Conservation (phyloP, 2,888 invertebrate species). For the Trissolcus brochymenae region DNA sequence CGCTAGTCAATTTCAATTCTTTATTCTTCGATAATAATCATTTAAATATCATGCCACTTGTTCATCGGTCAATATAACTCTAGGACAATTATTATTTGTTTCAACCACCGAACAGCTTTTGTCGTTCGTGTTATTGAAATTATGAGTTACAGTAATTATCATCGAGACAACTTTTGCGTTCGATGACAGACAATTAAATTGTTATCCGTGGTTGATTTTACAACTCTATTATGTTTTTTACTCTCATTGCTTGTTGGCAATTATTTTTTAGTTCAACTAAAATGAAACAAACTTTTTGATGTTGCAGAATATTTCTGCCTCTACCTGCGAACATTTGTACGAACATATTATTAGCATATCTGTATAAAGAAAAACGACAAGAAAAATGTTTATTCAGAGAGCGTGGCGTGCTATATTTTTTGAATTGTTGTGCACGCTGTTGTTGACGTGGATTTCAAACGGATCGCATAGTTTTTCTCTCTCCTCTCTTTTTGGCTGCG, state of each 20-base stretch:
- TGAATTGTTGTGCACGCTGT: constrained; percentile 33
- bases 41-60: constrained; percentile 19
- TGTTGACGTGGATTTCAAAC: constrained; percentile 13
- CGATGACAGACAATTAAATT: constrained; percentile 5
- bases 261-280: constrained; percentile 19
- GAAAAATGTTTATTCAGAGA: constrained; percentile 23
- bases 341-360: constrained; percentile 34
- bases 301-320: constrained; percentile 49
- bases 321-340: constrained; percentile 46
- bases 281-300: constrained; percentile 45
- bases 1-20: constrained; percentile 69
- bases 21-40: constrained; percentile 32
- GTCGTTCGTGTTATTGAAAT: constrained; percentile 24
- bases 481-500: neutral
- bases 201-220: constrained; percentile 21
- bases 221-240: constrained; percentile 34
- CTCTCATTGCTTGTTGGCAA: constrained; percentile 16
- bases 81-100: constrained; percentile 13
- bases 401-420: constrained; percentile 42
- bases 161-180: neutral
- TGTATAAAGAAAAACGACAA: neutral
- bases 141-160: constrained; percentile 1
- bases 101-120: constrained; percentile 26
- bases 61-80: constrained; percentile 18
- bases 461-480: constrained; percentile 5